Evolutionary conservation across 2,888 invertebrate species (phyloP), one percentile per base, ranked within the genome.

Genomic region (Sussaba pulchella): DNA sequence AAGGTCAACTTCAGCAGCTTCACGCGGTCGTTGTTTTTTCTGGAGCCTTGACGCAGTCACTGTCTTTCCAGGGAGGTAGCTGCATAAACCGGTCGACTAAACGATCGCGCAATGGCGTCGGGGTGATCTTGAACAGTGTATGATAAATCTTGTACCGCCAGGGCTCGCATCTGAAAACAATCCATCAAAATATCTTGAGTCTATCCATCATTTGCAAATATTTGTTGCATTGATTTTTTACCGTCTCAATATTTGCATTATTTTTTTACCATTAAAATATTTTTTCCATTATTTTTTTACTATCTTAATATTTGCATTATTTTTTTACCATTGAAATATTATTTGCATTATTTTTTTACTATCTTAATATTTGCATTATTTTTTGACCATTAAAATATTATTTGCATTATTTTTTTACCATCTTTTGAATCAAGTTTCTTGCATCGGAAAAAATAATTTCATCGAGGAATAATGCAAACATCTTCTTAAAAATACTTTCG

Each of bases 71-170:
- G 12, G 88, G 87, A 6, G 97, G 97, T 93, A 96, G 94, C 66
- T 91, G 92, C 78, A 96, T 92, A 89, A 97, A 97, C 87, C 92
- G 93, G 69, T 94, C 92, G 10, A 95, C 93, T 50, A 97, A 87
- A 93, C 93, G 94, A 87, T 95, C 94, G 39, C 95, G 93, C 9
- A 95, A 57, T 0, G 86, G 87, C 52, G 93, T 93, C 0, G 96
- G 96, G 41, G 94, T 93, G 17, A 95, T 91, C 85, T 93, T 94
- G 85, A 96, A 95, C 21, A 96, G 89, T 67, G 92, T 92, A 85
- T 96, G 95, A 90, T 96, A 97, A 71, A 96, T 82, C 79, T 89
- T 93, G 83, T 95, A 96, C 88, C 95, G 93, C 93, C 94, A 94
- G 0, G 95, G 94, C 87, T 96, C 96, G 57, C 88, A 89, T 64